Base-by-base conservation (phyloP, 2,888 invertebrate species). In the Periphyllus acericola region DNA sequence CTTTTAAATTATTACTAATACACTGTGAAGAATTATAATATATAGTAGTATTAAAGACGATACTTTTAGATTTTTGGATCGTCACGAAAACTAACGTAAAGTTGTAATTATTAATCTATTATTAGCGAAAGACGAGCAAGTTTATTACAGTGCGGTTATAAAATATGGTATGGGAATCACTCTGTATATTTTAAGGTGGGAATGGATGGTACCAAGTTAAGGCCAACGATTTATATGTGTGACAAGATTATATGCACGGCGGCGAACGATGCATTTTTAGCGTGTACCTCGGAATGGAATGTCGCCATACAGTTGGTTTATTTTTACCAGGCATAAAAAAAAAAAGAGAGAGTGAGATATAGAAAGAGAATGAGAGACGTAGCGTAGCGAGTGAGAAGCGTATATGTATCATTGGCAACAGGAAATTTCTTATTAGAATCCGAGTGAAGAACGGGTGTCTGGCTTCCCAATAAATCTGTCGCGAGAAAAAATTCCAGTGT, bases 401-500 rank as follows among this genome's bases (percentile, higher is more conserved):
- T 19, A 3, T n/a, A 46, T 60, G 85, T 80, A 74, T 74, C 86
- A 80, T 87, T 80, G 86, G 80, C 72, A 72, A 87, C 86, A 55
- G 86, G 86, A 74, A 87, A 87, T 81, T 80, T 87, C 79, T 87
- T 87, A 87, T 87, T 80, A 78, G 86, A 87, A 74, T 32, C 74
- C 40, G 60, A 72, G 86, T 60, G 74, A 75, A 79, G 79, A 80
- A 79, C 79, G 55, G 86, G 72, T 36, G 86, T 87, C 86, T 74
- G 86, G 34, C 79, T 72, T n/a, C 79, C 72, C 80, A 74, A 87
- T 87, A 87, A 87, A 87, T 87, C 86, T 87, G 86, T 87, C 86
- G 80, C 72, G 60, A 80, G 72, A 36, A 80, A 74, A 55, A 87
- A 79, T 86, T 78, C 79, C 85, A 34, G 66, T 17, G 72, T 25